These are phyloP conservation scores for Apeira syringaria DNA, from an alignment of 2,888 invertebrate genomes.

Conservation along the genomic window DNA sequence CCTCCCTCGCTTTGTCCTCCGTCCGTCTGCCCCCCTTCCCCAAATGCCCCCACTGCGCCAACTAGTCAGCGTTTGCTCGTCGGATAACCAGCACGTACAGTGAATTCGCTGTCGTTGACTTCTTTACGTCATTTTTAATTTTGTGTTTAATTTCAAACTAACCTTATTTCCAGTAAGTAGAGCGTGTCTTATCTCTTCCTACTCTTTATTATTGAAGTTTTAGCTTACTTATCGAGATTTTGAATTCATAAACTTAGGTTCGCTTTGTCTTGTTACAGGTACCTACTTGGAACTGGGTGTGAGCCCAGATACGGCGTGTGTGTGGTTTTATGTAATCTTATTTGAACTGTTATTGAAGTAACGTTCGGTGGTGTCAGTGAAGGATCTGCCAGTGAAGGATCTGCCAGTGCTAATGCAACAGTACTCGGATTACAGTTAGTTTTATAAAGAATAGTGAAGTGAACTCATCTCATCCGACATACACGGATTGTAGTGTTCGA, in stretches of 20 bases:
- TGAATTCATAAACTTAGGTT: conserved; percentile 58
- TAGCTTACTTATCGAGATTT: conserved; percentile 35
- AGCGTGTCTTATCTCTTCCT: conserved; percentile 45
- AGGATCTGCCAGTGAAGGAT: conserved; percentile 44
- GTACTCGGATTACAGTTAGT: conserved; percentile 54
- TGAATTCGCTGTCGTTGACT: conserved; percentile 36
- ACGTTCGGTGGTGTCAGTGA: conserved; percentile 52
- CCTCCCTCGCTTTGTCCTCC: conserved; percentile 67
- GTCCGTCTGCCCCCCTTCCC: conserved; percentile 63
- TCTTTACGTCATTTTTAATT: conserved; percentile 77
- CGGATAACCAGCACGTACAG: conserved; percentile 45
- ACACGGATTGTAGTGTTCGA: conserved; percentile 54
- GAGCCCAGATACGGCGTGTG: conserved; percentile 78
- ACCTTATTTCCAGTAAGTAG: conserved; percentile 59
- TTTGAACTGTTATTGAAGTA: conserved; percentile 61
- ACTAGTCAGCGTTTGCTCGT: conserved; percentile 68
- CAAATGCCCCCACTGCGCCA: conserved; percentile 60
- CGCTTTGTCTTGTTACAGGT: conserved; percentile 82
- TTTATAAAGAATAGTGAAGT: conserved; percentile 60
- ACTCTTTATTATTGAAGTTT: conserved; percentile 32
- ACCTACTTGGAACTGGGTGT: conserved; percentile 79
- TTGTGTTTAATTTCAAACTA: conserved; percentile 63
- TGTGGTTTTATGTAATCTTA: conserved; percentile 80
- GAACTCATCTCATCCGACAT: conserved; percentile 42
- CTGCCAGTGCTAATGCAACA: conserved; percentile 46